Evolutionary conservation across 2,113 vertebrate species (phyloP).

Genomic region (Colistium nudipinnis): DNA sequence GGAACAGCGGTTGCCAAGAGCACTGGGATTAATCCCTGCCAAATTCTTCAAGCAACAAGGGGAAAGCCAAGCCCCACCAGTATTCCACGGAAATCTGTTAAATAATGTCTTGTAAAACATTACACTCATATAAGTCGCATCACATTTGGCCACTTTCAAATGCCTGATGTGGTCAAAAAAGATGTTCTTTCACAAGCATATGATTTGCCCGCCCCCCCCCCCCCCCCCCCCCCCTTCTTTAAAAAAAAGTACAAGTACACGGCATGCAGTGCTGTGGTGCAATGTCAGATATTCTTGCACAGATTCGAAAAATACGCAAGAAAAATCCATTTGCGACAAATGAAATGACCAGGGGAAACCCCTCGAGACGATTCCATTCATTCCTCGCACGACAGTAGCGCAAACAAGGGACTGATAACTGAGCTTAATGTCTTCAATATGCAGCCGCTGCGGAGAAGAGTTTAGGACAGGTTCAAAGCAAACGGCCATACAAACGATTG

Average conservation of each 20-base stretch:
- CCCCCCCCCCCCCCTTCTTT: too few species aligned
- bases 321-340: constrained; percentile 32
- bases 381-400: constrained; percentile 69
- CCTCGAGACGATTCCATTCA: constrained; percentile 70
- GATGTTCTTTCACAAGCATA: constrained; percentile 12
- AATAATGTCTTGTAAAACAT: constrained; percentile 53
- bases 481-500: too few species aligned
- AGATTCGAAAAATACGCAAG: constrained; percentile 26
- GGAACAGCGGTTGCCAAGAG: constrained; percentile 71
- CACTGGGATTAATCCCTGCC: constrained; percentile 63
- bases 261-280: constrained; percentile 21
- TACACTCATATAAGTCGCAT: constrained; percentile 20
- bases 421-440: constrained; percentile 66
- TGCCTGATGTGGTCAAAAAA: neutral
- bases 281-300: constrained; percentile 5
- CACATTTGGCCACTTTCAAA: constrained; percentile 29
- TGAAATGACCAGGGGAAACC: constrained; percentile 44
- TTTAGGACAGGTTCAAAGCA: too few species aligned
- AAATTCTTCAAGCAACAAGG: constrained; percentile 71
- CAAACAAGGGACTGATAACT: constrained; percentile 70
- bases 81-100: constrained; percentile 62
- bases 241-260: neutral
- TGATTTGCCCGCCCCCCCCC: constrained; percentile 2
- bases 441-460: constrained; percentile 24
- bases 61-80: constrained; percentile 69